Percentiles rank a stretch among this genome's conserved stretches.
phyloP scores from a whole-genome alignment of 2,797 vertebrate genomes.

The Crenuchus spilurus region DNA sequence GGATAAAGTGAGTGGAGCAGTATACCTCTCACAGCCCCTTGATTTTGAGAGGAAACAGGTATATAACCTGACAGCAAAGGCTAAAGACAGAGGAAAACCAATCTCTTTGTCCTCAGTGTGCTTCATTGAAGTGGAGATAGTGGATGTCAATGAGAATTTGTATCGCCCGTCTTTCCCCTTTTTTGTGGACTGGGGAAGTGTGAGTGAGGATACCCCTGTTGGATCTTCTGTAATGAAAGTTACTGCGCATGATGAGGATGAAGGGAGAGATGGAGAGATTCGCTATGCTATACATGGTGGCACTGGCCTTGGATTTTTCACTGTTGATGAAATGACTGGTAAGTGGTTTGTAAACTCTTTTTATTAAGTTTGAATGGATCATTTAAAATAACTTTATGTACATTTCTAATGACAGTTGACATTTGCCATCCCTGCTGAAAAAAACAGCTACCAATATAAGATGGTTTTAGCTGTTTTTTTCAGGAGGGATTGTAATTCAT shows the following conservation, averaged over 20 bases:
- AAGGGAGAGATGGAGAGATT: slow-evolving; percentile 81
- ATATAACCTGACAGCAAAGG: slow-evolving; percentile 83
- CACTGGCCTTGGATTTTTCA: slow-evolving; percentile 84
- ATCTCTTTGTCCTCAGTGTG: slow-evolving; percentile 79
- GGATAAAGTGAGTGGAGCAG: slow-evolving; percentile 83
- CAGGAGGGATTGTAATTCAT: no score
- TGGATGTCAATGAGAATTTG: slow-evolving; percentile 87
- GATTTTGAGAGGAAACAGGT: slow-evolving; percentile 85
- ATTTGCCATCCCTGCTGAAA: no score
- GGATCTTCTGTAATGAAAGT: slow-evolving; percentile 81
- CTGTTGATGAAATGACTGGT: slow-evolving; percentile 85
- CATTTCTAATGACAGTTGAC: no score
- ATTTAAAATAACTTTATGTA: no score
- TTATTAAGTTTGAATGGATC: no score
- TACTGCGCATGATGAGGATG: slow-evolving; percentile 82
- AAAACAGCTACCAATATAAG: no score
- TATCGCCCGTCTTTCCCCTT: slow-evolving; percentile 75
- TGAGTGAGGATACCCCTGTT: slow-evolving; percentile 80
- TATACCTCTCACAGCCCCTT: slow-evolving; percentile 78
- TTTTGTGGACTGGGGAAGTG: slow-evolving; percentile 79
- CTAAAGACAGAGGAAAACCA: slow-evolving; percentile 84
- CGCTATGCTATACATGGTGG: slow-evolving; percentile 84
- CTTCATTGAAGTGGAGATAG: slow-evolving; percentile 79
- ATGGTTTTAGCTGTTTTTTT: no score
- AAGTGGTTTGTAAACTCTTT: slow-evolving; percentile 49